Evolutionary conservation across 2,113 vertebrate genomes (phyloP).

Genomic region (Oophaga pumilio): DNA sequence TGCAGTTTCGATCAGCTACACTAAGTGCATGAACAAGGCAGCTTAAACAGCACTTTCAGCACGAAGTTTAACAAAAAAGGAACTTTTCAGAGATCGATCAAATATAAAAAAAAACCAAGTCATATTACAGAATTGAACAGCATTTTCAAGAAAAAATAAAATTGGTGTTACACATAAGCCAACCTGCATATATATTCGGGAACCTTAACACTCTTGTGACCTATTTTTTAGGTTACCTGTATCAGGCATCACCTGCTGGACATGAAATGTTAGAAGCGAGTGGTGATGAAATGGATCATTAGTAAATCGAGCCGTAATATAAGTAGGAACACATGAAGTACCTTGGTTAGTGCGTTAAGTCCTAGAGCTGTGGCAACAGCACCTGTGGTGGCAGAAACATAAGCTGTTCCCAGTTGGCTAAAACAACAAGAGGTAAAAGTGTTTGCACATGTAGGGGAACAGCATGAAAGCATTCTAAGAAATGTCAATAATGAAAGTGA

Average conservation of each 20-base stretch:
- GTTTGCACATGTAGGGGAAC: slow-evolving; percentile 46
- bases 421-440: slow-evolving; percentile 66
- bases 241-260: background rate
- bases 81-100: too few relatives aligned
- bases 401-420: slow-evolving; percentile 94
- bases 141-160: too few relatives aligned
- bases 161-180: too few relatives aligned
- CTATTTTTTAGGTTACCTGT: background rate
- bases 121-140: too few relatives aligned
- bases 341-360: slow-evolving; percentile 95
- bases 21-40: too few relatives aligned
- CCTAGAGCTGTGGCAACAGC: slow-evolving; percentile 94
- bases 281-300: slow-evolving; percentile 26
- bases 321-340: slow-evolving; percentile 63
- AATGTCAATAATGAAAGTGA: slow-evolving; percentile 19
- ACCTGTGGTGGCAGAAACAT: slow-evolving; percentile 94
- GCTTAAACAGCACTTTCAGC: too few relatives aligned
- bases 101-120: too few relatives aligned
- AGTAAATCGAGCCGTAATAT: slow-evolving; percentile 30
- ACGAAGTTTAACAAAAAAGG: too few relatives aligned
- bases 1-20: too few relatives aligned
- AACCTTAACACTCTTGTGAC: background rate
- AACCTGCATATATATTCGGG: background rate
- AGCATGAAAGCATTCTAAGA: slow-evolving; percentile 26
- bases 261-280: background rate